Evolutionary conservation across 2,888 invertebrate species (phyloP).

Genomic region (Cloeon dipterum): DNA sequence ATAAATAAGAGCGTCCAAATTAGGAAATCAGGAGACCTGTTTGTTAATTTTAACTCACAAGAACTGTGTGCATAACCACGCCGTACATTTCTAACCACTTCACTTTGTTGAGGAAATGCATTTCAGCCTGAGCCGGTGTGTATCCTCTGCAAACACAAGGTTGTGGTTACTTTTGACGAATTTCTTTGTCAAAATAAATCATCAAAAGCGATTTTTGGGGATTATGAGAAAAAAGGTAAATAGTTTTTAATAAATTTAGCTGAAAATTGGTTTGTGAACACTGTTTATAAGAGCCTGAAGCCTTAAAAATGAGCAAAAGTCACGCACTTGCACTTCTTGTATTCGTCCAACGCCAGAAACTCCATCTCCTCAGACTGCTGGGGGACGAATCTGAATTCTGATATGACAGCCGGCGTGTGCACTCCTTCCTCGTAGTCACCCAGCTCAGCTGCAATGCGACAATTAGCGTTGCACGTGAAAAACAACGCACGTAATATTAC

Average conservation of each 20-base stretch:
- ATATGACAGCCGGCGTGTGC: slow-evolving; percentile 91
- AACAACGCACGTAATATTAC: slow-evolving; percentile 25
- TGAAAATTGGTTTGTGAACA: too few species aligned
- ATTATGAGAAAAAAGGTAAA: too few species aligned
- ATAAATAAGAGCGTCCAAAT: slow-evolving; percentile 4
- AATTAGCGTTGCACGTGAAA: background rate
- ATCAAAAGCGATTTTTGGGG: too few species aligned
- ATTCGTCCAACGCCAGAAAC: slow-evolving; percentile 78
- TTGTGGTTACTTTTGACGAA: too few species aligned
- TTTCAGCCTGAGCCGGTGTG: slow-evolving; percentile 88
- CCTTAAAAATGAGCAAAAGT: too few species aligned
- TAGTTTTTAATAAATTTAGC: too few species aligned
- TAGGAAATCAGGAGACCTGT: too few species aligned
- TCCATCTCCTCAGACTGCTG: slow-evolving; percentile 94
- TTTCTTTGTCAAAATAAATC: too few species aligned
- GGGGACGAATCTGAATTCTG: slow-evolving; percentile 93
- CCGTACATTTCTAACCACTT: slow-evolving; percentile 99
- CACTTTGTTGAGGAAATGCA: slow-evolving; percentile 82
- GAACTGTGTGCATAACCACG: slow-evolving; percentile 93
- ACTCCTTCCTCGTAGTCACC: slow-evolving; percentile 85
- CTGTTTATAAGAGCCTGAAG: too few species aligned
- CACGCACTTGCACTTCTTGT: slow-evolving; percentile 42
- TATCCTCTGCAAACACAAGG: slow-evolving; percentile 43
- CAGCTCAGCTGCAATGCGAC: slow-evolving; percentile 49
- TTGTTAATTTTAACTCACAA: slow-evolving; percentile 36